Evolutionary conservation across 2,113 vertebrate genomes (phyloP).

Genomic region (Brienomyrus longianalis): DNA sequence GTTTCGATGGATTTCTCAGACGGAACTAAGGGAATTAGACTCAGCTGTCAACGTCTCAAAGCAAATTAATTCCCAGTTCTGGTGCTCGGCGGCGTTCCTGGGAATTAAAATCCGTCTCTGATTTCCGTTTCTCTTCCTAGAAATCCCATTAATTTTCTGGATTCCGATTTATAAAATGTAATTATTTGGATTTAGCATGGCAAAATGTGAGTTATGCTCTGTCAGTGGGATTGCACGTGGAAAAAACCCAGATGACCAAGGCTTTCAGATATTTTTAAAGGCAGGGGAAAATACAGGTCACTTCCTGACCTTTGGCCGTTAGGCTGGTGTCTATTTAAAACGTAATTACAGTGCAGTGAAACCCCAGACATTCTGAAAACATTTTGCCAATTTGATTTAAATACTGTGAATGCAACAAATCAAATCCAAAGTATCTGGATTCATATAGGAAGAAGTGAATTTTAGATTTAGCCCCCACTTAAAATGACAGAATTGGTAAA

Average conservation of each 20-base stretch:
- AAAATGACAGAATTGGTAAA: background rate
- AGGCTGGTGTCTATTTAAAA: background rate
- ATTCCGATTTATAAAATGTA: background rate
- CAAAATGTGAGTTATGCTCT: background rate
- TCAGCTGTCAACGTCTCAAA: background rate
- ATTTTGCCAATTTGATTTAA: background rate
- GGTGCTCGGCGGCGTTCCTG: background rate
- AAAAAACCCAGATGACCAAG: background rate
- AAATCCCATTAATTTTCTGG: background rate
- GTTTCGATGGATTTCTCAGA: background rate
- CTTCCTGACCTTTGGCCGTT: conserved; percentile 7
- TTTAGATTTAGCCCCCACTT: background rate
- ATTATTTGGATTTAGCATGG: background rate
- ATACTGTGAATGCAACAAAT: background rate
- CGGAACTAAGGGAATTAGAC: background rate
- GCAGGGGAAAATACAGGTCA: background rate
- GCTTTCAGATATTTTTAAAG: background rate
- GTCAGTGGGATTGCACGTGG: background rate
- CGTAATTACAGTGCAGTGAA: background rate
- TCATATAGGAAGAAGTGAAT: background rate
- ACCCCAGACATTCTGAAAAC: background rate
- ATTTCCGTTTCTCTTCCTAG: background rate
- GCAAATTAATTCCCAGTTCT: background rate
- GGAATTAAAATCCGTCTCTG: background rate
- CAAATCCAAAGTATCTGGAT: background rate